Evolutionary conservation across 2,113 vertebrate genomes (phyloP).

Genomic region (Hemiscyllium ocellatum): DNA sequence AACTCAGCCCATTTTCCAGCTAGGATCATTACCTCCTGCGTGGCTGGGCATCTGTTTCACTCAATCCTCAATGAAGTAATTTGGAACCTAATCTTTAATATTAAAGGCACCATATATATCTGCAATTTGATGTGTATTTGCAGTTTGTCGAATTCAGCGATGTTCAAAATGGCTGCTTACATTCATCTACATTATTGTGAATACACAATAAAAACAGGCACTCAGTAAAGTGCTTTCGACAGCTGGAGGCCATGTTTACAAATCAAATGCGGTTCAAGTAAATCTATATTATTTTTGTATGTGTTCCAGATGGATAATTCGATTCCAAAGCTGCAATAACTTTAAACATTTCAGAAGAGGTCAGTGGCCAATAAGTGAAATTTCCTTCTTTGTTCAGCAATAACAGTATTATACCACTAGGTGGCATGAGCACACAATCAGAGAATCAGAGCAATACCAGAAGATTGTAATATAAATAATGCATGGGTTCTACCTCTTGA

Average conservation of each 20-base stretch:
- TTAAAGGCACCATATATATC: not conserved
- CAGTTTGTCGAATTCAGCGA: not conserved
- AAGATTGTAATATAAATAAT: slow-evolving; percentile 46
- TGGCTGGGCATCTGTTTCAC: not conserved
- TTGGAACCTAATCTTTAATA: not conserved
- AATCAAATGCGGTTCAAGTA: not conserved
- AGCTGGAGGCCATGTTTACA: not conserved
- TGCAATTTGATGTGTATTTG: not conserved
- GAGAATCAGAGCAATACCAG: not conserved
- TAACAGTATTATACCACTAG: not conserved
- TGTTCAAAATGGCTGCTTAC: not conserved
- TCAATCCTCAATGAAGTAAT: not conserved
- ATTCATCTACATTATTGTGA: not conserved
- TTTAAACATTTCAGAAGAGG: not conserved
- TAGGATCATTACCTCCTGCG: not conserved
- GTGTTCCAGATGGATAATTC: not conserved
- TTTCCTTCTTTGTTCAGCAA: not conserved
- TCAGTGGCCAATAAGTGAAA: not conserved
- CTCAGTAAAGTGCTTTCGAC: not conserved
- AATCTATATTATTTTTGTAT: not conserved
- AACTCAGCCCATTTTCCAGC: not conserved
- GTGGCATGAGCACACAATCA: not conserved
- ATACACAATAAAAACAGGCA: not conserved
- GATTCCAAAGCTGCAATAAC: not conserved
- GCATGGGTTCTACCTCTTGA: slow-evolving; percentile 42